Conservation (phyloP, 2,888 invertebrate genomes). For the Ceriagrion tenellum region DNA sequence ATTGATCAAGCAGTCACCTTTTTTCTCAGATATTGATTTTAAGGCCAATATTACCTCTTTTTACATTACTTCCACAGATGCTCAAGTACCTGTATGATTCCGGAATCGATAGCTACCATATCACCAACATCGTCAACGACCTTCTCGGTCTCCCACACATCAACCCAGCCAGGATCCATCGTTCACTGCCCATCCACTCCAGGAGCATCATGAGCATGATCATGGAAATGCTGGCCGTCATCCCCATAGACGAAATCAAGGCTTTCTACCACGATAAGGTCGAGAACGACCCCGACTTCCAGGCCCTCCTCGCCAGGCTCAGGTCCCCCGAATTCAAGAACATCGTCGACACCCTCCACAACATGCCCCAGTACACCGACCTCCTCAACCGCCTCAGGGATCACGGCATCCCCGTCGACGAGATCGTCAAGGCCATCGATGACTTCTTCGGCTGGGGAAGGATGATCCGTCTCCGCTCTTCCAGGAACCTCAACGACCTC, state of each 20-base stretch:
- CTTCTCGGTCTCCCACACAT: slow-evolving; percentile 72
- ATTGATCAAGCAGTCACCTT: too few species aligned
- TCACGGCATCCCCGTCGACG: slow-evolving; percentile 36
- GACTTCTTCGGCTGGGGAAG: slow-evolving; percentile 26
- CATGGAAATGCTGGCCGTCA: slow-evolving; percentile 72
- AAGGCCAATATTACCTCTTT: neutral
- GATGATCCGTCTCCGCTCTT: neutral
- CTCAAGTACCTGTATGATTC: slow-evolving; percentile 73
- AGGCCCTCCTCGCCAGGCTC: slow-evolving; percentile 72
- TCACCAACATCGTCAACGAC: slow-evolving; percentile 73
- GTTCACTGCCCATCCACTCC: slow-evolving; percentile 32
- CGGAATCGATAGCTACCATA: slow-evolving; percentile 73
- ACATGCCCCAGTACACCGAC: slow-evolving; percentile 63
- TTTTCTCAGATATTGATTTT: neutral
- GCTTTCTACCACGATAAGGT: slow-evolving; percentile 74
- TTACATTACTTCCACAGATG: slow-evolving; percentile 67
- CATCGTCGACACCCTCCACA: slow-evolving; percentile 71
- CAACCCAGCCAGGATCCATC: slow-evolving; percentile 28
- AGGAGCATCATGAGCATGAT: slow-evolving; percentile 72
- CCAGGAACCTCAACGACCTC: slow-evolving; percentile 12
- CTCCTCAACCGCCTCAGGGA: slow-evolving; percentile 14
- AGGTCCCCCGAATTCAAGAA: slow-evolving; percentile 72
- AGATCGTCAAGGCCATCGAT: slow-evolving; percentile 33
- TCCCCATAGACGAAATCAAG: slow-evolving; percentile 74
- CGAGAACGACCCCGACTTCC: slow-evolving; percentile 72